These are phyloP conservation scores for Lepilemur septentrionalis DNA, from an alignment of 2,797 vertebrate genomes.

Conservation along the genomic window DNA sequence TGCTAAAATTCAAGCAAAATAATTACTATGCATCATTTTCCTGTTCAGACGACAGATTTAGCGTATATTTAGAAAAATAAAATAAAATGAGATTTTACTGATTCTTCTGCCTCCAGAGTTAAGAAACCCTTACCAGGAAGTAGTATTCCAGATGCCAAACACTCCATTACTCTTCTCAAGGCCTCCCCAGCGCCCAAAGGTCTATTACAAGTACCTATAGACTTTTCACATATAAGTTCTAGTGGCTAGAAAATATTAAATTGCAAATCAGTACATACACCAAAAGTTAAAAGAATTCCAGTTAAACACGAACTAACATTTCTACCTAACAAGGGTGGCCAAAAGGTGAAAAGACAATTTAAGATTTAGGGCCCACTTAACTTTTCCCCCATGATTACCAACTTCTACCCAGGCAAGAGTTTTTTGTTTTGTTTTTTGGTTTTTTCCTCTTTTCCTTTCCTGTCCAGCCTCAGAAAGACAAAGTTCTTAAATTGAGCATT, in stretches of 20 bases:
- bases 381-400: conserved; percentile 33
- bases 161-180: conserved; percentile 98
- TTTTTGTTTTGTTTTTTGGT: background rate
- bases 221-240: conserved; percentile 99
- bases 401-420: background rate
- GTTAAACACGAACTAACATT: conserved; percentile 81
- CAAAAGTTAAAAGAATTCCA: conserved; percentile 81
- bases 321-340: conserved; percentile 63
- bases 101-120: conserved; percentile 71
- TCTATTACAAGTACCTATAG: conserved; percentile 98
- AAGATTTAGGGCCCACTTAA: conserved; percentile 47
- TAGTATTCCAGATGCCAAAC: conserved; percentile 97
- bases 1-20: conserved; percentile 63
- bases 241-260: conserved; percentile 92
- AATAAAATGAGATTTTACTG: conserved; percentile 67
- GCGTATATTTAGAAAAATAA: conserved; percentile 55
- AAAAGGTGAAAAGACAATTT: conserved; percentile 59
- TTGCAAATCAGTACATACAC: conserved; percentile 81
- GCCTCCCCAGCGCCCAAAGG: conserved; percentile 97
- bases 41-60: conserved; percentile 50
- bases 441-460: background rate
- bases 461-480: background rate
- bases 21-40: conserved; percentile 49
- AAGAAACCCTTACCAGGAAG: conserved; percentile 92
- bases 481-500: conserved; percentile 54